Evolutionary conservation across 2,797 vertebrate species (phyloP).

Genomic region (Poeciliopsis gracilis): DNA sequence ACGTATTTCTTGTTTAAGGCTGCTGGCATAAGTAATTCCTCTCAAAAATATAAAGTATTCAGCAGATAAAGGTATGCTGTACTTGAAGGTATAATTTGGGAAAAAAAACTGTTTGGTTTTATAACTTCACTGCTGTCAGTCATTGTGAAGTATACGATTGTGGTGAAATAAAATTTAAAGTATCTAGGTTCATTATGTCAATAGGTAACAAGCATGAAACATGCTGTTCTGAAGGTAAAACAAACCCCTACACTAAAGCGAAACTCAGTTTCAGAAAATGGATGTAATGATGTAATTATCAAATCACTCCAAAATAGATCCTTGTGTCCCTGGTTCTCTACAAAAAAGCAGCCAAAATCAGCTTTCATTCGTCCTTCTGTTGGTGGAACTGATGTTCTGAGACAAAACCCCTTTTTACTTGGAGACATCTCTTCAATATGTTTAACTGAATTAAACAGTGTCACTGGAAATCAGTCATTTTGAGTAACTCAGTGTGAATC

Average conservation of each 20-base stretch:
- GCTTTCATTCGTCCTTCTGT: constrained; percentile 32
- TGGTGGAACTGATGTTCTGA: constrained; percentile 49
- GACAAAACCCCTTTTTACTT: constrained; percentile 22
- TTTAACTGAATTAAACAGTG: constrained; percentile 36
- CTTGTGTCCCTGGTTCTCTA: constrained; percentile 28
- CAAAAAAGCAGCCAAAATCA: constrained; percentile 17
- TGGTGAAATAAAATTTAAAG: neutral
- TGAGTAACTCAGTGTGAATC: constrained; percentile 44
- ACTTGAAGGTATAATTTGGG: neutral
- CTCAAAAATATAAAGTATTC: neutral
- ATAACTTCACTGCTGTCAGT: neutral
- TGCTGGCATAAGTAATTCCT: neutral
- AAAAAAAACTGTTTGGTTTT: neutral
- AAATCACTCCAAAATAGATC: constrained; percentile 36
- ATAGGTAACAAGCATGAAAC: neutral
- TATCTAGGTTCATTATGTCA: neutral
- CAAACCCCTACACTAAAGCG: neutral
- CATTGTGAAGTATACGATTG: neutral
- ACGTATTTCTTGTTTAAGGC: neutral
- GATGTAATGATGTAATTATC: constrained; percentile 12
- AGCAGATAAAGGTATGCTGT: neutral
- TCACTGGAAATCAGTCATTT: constrained; percentile 52
- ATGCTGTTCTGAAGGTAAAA: neutral
- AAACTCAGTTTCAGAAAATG: neutral
- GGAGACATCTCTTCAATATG: constrained; percentile 60